Base-by-base conservation (phyloP, 35 echinoderm and acorn worm species). In the Hemicentrotus pulcherrimus region DNA sequence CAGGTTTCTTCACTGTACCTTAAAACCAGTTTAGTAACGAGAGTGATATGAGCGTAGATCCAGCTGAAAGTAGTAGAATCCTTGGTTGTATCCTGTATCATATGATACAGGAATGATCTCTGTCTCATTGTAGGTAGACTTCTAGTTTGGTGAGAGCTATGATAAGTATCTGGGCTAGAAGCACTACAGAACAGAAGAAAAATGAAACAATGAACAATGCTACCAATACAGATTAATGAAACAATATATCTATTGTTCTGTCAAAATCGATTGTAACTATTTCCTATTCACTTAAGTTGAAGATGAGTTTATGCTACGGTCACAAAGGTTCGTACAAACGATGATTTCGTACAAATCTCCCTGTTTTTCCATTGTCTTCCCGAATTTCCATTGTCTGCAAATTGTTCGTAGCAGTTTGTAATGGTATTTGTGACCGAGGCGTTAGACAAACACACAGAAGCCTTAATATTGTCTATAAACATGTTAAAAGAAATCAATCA, bases 1-100 rank as follows among this genome's bases (percentile, higher is more conserved):
- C n/a, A n/a, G n/a, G n/a, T n/a, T n/a, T n/a, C n/a, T n/a, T n/a
- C n/a, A n/a, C n/a, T n/a, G 4, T 90, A 93, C 91, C 91, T 93
- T 32, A 93, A 5, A 93, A 93, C 48, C 11, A 93, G 31, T 58
- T 93, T 93, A 18, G n/a, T 93, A n/a, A 93, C 31, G 31, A 58
- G 46, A 32, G 32, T 32, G 47, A 93, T 47, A 47, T 93, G 91
- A 28, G 91, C 91, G 31, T 58, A 58, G 46, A 93, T 5, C 91
- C 91, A 93, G 91, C 2, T 93, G 48, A 47, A 31, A n/a, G 22
- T 46, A 19, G 12, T 90, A 90, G 32, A 41, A 33, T 41, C 88
- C 46, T 41, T 90, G 46, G 12, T n/a, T 32, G 46, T 33, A 90
- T 47, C 88, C 0, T 90, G 46, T 41, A 90, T 24, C 32, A 90